Conservation (phyloP, 2,888 invertebrate species). For the Heliconius erato region DNA sequence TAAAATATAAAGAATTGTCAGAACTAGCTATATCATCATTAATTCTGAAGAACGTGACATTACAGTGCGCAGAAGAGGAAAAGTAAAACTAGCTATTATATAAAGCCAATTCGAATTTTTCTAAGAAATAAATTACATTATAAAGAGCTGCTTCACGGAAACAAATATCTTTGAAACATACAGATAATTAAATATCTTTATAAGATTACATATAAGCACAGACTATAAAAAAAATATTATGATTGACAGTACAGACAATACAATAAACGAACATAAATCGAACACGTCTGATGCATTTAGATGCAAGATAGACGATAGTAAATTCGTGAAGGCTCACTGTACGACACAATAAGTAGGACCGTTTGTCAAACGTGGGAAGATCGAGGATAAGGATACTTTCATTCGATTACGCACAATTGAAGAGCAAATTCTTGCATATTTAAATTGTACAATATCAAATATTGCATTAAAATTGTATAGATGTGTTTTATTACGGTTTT, state of each 20-base stretch:
- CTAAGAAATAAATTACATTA: neutral
- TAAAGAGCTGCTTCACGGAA: neutral
- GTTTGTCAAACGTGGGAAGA: constrained; percentile 77
- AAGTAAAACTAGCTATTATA: neutral
- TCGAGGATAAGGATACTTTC: constrained; percentile 77
- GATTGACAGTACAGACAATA: constrained; percentile 38
- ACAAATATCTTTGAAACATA: neutral
- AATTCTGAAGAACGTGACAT: neutral
- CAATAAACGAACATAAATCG: constrained; percentile 38
- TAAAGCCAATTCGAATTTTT: neutral
- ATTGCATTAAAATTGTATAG: neutral
- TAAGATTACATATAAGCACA: neutral
- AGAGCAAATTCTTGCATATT: constrained; percentile 48
- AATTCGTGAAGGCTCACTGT: constrained; percentile 42
- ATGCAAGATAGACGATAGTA: constrained; percentile 44
- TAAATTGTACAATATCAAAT: neutral
- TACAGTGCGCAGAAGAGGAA: neutral
- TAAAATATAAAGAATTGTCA: neutral
- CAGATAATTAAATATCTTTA: constrained; percentile 3
- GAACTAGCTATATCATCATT: neutral
- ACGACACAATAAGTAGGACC: constrained; percentile 52
- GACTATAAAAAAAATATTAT: constrained; percentile 8
- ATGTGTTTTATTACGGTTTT: neutral
- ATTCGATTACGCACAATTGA: constrained; percentile 81
- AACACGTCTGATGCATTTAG: constrained; percentile 44